These are phyloP conservation scores for Smutsia temminckii DNA, from an alignment of 2,797 vertebrate species.

Conservation along the genomic window DNA sequence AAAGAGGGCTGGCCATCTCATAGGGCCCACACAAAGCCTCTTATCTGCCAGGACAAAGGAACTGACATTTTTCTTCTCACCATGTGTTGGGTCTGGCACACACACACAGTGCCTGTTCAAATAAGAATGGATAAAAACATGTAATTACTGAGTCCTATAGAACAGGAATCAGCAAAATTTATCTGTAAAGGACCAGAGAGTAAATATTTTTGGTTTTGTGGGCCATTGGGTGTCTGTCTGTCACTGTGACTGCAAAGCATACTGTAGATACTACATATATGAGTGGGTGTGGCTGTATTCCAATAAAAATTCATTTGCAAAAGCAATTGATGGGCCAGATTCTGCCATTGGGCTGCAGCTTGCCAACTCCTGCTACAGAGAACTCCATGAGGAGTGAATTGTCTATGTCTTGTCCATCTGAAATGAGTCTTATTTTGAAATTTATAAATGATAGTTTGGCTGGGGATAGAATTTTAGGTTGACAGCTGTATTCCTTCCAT, in stretches of 20 bases:
- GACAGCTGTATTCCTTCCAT: not conserved
- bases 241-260: not conserved
- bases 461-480: not conserved
- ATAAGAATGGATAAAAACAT: fast-evolving
- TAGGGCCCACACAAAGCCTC: no score
- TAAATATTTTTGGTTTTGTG: not conserved
- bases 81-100: fast-evolving
- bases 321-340: no score
- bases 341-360: not conserved
- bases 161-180: not conserved
- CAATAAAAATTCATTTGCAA: not conserved
- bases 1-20: fast-evolving
- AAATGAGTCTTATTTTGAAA: not conserved
- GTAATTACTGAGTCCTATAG: not conserved
- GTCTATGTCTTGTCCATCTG: not conserved
- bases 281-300: not conserved
- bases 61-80: not conserved
- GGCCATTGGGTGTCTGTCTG: not conserved
- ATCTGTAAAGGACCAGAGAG: not conserved
- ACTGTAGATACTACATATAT: fast-evolving
- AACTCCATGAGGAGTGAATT: no score
- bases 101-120: fast-evolving
- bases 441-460: not conserved
- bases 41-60: not conserved
- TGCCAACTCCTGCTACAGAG: not conserved